Base-by-base conservation (phyloP, 2,797 vertebrate genomes). In the Xerus rutilus region DNA sequence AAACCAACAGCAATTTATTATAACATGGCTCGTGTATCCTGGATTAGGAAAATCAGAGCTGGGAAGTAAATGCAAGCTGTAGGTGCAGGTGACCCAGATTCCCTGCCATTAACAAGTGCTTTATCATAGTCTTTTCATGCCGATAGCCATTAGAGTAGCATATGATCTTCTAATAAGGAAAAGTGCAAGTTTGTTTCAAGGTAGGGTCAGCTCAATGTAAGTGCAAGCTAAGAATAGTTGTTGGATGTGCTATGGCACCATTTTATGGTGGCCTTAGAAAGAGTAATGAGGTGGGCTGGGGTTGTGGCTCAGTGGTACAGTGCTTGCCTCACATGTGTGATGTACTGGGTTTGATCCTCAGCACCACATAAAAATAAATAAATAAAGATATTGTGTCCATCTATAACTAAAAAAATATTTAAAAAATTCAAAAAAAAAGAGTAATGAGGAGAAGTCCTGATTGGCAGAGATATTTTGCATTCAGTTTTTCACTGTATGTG, bases 221-320 rank as follows among this genome's bases (percentile, higher is more conserved):
- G 9, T 64, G 21, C 6, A 82, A 81, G 57, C 14, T 52, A 13
- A 54, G 72, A 86, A 54, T 39, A 7, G 15, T n/a, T 86, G 49
- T 43, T 11, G 21, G 8, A 18, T 83, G 0, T n/a, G 7, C 1
- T 45, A 30, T 3, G 2, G 28, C 2, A 73, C 6, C 3, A 28
- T 35, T 73, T 72, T 72, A 49, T 14, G 2, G 10, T 49, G 12
- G 9, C 3, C 3, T 62, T 28, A 91, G 88, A 92, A 20, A 78
- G 1, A 91, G 9, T 8, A 45, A 7, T 65, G 11, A 76, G 25
- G 15, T 84, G 39, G 2, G 39, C 39, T 39, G 39, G 39, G 39
- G 39, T 39, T 39, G 39, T 39, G 3, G 39, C 39, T 39, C 39
- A 39, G 39, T 39, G 39, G 39, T 39, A 39, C 39, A 39, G 39